Base-by-base conservation (phyloP, 2,888 invertebrate genomes). In the Phorcus lineatus region DNA sequence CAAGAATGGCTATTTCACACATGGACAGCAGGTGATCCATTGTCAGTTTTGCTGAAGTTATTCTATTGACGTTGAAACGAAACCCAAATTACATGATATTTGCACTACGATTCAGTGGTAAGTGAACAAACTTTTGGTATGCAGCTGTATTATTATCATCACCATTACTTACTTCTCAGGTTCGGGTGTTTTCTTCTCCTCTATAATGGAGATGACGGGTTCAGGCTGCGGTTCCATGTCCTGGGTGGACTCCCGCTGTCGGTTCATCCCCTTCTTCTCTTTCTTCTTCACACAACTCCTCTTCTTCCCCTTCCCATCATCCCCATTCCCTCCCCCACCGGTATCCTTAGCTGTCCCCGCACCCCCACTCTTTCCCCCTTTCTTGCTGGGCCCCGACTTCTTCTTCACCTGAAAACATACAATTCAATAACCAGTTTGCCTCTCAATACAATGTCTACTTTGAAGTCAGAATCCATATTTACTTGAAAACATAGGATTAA, bases 181-280 rank as follows among this genome's bases (percentile, higher is more conserved):
- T 55, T 84, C 82, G n/a, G 82, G 81, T 52, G 53, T 54, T 24
- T 81, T 76, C 80, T 83, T 85, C 82, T 80, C 83, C 57, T 82
- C 84, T 53, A 82, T 55, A 2, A 40, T 75, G 19, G 80, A 53
- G 31, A 84, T 83, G 0, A 83, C n/a, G 0, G 77, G 78, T 70
- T 85, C 84, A 76, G 82, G 83, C 28, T 75, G 28, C 17, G 40
- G 28, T 24, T 75, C 28, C 54, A 22, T 24, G 24, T 75, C 28
- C 75, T 52, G 19, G 16, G 40, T 28, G 19, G 22, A 19, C 75
- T 53, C 19, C 0, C 53, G 17, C 22, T 75, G 28, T 22, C 52
- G 11, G 47, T 75, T 22, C 54, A 7, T 22, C 75, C 11, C 22
- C 53, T 75, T 53, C 36, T 54, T 53, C 31, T 74, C 40, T 16